Conservation (phyloP, 2,888 invertebrate species). For the Yponomeuta sedellus region DNA sequence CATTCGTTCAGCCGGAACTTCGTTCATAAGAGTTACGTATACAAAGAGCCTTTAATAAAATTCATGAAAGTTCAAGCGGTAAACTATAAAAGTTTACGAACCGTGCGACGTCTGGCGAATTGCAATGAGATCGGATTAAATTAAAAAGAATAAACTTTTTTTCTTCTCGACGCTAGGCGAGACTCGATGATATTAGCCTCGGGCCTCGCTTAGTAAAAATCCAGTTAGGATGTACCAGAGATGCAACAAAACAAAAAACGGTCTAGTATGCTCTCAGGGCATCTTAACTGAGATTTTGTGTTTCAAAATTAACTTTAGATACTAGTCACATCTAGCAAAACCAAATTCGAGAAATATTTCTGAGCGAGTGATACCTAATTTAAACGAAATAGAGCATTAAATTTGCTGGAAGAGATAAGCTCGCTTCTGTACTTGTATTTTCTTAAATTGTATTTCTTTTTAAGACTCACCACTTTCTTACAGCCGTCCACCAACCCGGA, state of each 20-base stretch:
- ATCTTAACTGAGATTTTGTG: not conserved
- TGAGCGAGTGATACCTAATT: no score
- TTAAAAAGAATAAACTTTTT: constrained; percentile 15
- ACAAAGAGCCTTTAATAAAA: constrained; percentile 55
- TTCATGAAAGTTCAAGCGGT: constrained; percentile 52
- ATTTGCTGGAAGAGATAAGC: no score
- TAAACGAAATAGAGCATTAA: no score
- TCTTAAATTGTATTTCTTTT: no score
- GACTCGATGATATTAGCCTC: constrained; percentile 9
- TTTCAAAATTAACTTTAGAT: no score
- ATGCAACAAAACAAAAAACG: not conserved
- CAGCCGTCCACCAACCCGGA: no score
- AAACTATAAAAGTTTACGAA: constrained; percentile 61
- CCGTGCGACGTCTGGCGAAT: constrained; percentile 42
- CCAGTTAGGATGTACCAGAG: not conserved
- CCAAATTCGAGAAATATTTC: no score
- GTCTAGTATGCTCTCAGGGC: not conserved
- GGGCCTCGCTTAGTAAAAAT: not conserved
- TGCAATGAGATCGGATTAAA: constrained; percentile 41
- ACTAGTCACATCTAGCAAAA: no score
- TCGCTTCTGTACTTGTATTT: no score
- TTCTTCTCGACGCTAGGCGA: constrained; percentile 9
- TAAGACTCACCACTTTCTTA: no score
- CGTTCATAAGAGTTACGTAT: constrained; percentile 49
- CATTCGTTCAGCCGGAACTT: constrained; percentile 32